Conservation (phyloP, 2,888 invertebrate species). For the Conistra vaccinii region DNA sequence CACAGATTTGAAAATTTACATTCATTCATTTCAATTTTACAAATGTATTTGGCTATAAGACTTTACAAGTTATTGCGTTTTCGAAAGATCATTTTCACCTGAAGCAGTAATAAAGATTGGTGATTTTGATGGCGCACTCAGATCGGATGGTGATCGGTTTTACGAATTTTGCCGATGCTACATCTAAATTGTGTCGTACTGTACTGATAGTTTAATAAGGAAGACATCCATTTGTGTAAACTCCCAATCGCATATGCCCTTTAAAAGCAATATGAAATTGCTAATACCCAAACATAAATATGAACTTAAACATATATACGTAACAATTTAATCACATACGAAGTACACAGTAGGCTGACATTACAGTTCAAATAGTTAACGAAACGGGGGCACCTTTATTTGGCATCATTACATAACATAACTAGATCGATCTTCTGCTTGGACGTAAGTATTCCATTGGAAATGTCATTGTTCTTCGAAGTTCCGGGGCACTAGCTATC, state of each 20-base stretch:
- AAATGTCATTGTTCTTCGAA: constrained; percentile 67
- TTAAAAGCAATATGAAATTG: constrained; percentile 6
- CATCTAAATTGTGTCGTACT: too few species aligned
- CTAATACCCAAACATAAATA: neutral
- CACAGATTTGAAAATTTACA: too few species aligned
- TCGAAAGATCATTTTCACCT: too few species aligned
- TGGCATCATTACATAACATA: constrained; percentile 57
- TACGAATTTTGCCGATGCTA: too few species aligned
- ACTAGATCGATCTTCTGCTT: constrained; percentile 51
- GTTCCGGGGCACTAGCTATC: constrained; percentile 61
- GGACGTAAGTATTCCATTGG: constrained; percentile 43
- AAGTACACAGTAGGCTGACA: constrained; percentile 33
- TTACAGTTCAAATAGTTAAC: constrained; percentile 28
- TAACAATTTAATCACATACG: constrained; percentile 30
- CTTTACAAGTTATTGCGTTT: too few species aligned
- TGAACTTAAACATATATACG: constrained; percentile 3
- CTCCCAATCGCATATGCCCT: neutral
- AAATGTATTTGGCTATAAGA: too few species aligned
- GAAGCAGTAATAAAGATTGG: too few species aligned
- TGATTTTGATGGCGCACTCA: too few species aligned
- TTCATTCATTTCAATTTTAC: too few species aligned
- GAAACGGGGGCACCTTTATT: constrained; percentile 43
- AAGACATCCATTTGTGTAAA: neutral
- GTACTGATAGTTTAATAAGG: neutral
- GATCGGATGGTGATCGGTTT: too few species aligned